These are phyloP conservation scores for Podarcis cretensis DNA, from an alignment of 2,113 vertebrate genomes.

Conservation along the genomic window DNA sequence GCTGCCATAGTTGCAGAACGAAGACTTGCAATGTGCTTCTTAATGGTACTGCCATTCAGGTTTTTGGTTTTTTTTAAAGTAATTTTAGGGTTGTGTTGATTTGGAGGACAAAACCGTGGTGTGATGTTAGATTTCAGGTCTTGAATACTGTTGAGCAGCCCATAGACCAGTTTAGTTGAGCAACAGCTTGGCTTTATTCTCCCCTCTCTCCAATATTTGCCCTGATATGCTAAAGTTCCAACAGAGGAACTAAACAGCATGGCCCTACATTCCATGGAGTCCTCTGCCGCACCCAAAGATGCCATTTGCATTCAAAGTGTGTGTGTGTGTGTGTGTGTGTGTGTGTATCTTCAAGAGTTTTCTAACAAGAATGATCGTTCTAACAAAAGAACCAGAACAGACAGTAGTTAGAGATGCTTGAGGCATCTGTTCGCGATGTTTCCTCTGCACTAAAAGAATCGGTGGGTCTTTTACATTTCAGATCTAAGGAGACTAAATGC, in stretches of 20 bases:
- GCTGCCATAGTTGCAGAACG: conserved; percentile 34
- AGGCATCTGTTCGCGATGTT: background rate
- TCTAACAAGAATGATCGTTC: background rate
- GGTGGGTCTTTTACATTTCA: background rate
- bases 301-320: background rate
- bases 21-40: conserved; percentile 20
- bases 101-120: conserved; percentile 28
- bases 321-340: background rate
- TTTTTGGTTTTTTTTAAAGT: background rate
- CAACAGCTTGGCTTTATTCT: conserved; percentile 15
- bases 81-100: conserved; percentile 24
- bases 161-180: background rate
- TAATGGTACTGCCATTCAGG: background rate
- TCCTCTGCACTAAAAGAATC: background rate
- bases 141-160: background rate
- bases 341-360: background rate
- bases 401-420: background rate
- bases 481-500: conserved; percentile 2
- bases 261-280: background rate
- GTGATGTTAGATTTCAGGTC: conserved; percentile 8
- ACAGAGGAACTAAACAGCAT: background rate
- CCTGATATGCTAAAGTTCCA: background rate
- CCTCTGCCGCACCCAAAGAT: background rate
- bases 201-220: background rate
- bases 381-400: background rate